Evolutionary conservation across 2,113 vertebrate genomes (phyloP), one percentile per base, ranked within the genome.

Genomic region (Indicator indicator): DNA sequence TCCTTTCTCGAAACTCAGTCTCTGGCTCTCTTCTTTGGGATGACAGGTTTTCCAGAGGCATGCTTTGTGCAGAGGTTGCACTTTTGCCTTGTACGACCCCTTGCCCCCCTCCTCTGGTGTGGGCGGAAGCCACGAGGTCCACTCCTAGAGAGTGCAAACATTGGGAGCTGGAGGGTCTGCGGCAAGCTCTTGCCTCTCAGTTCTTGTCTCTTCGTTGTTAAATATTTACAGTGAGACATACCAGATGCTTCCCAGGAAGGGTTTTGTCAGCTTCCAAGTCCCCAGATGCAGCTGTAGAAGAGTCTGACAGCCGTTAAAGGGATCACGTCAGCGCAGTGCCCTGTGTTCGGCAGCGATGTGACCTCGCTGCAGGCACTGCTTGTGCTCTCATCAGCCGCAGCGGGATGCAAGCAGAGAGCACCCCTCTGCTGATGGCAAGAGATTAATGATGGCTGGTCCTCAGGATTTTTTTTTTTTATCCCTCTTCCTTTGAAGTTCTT

Each of bases 171-270:
- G 59, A 86, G 92, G 83, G 77, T 88, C 83, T 12, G 1, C 1
- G 5, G 76, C 94, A 90, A 70, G 76, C 26, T 0, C 82, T 93
- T 88, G 89, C 91, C 91, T 42, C 80, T 94, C 20, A 0, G 26
- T 86, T 72, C 65, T 42, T 20, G 42, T 86, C 91, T 80, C 64
- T 82, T 89, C 0, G 0, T 27, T 91, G 93, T 95, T 91, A 91
- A 95, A 83, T 94, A 93, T 93, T 91, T 94, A 78, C 88, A 81
- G 79, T 93, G 91, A 96, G 93, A 92, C 0, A 1, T 68, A 95
- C 67, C 96, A 96, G 94, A 88, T 95, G 91, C 90, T 96, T 93
- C 90, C 23, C 76, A 76, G 73, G 83, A 84, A 92, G 83, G 73
- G 55, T 93, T 94, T 90, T 96, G 93, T 90, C 92, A 65, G 86